phyloP scores from a whole-genome alignment of 2,797 vertebrate species.

The Dendrocincla tyrannina region DNA sequence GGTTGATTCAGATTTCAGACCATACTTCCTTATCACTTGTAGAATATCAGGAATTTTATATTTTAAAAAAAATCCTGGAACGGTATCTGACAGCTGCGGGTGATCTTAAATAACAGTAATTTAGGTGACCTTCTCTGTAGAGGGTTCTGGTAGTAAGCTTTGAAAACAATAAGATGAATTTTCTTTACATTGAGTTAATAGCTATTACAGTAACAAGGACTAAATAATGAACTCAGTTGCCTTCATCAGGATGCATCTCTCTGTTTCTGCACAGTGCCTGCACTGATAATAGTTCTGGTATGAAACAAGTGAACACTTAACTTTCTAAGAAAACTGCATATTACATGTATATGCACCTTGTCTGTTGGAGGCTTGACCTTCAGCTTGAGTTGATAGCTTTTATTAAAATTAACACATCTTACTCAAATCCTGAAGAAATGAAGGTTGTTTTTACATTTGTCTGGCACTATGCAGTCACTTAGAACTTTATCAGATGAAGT shows the following conservation, averaged over 20 bases:
- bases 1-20: not conserved
- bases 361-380: not conserved
- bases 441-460: not conserved
- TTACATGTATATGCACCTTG: not conserved
- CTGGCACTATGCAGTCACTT: not conserved
- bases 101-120: not conserved
- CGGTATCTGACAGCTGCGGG: not conserved
- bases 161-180: not conserved
- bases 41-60: not conserved
- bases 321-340: not conserved
- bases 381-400: not conserved
- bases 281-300: not conserved
- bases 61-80: not conserved
- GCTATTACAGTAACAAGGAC: not conserved
- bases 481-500: not conserved
- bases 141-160: not conserved
- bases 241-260: not conserved
- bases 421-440: not conserved
- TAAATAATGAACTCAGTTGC: not conserved
- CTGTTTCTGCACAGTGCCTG: not conserved
- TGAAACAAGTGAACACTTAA: not conserved
- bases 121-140: not conserved
- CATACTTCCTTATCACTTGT: not conserved
- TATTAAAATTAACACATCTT: not conserved
- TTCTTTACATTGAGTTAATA: not conserved